Evolutionary conservation across 2,888 invertebrate genomes (phyloP), one percentile per base, ranked within the genome.

Genomic region (Hyles lineata): DNA sequence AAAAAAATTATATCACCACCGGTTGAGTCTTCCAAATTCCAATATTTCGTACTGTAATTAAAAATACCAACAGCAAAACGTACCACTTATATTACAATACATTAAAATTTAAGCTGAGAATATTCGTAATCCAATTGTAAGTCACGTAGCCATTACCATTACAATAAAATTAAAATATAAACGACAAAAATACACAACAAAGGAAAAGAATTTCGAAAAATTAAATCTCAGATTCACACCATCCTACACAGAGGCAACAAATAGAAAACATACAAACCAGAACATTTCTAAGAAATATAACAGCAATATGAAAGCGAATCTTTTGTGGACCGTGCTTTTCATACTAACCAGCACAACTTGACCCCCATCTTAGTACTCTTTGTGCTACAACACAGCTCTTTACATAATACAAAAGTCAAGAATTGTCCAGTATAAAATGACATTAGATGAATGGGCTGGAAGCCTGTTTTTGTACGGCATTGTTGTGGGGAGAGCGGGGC

Each of bases 231-330:
- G 79, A 82, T 83, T 83, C 82, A 82, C 78, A 77, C 76, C 74
- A 61, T 63, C n/a, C 32, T 77, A 73, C 70, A 70, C 70, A 70
- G 58, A 70, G 32, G 29, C 78, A 79, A 80, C 81, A 81, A 75
- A 78, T 76, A 77, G 74, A 74, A 79, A 82, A 81, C 80, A 83
- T 83, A 82, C 82, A 84, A 85, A 86, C 83, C 80, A 80, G 83
- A 83, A 80, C 83, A 84, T 83, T 81, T 74, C 85, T 78, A 83
- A 87, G 88, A 88, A 87, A 89, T 89, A 89, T 88, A 86, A 88
- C 85, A 80, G 86, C 85, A 84, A 87, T 89, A 88, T 74, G 71
- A 69, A 72, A 75, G 23, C 23, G 61, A 75, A 74, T 73, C 74
- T 74, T 75, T 71, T 60, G 62, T 60, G 29, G 63, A 55, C 71